phyloP scores from a whole-genome alignment of 2,113 vertebrate genomes.

The Triplophysa dalaica region DNA sequence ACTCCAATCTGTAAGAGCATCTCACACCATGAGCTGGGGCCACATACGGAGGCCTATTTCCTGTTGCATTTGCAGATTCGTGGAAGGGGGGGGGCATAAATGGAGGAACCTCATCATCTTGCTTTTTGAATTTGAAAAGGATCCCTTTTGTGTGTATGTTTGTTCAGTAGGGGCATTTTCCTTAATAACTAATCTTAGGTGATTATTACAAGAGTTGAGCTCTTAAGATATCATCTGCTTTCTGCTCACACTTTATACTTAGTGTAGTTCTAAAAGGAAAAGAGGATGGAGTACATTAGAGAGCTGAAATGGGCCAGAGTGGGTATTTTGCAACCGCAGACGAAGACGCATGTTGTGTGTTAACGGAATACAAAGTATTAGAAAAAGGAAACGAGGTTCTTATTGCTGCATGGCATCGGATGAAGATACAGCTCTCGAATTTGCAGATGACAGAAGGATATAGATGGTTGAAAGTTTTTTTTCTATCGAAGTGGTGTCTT shows the following conservation, averaged over 20 bases:
- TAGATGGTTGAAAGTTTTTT: not conserved
- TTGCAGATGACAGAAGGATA: constrained; percentile 13
- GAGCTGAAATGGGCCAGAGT: constrained; percentile 43
- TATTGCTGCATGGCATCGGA: not conserved
- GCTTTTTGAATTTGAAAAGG: constrained; percentile 47
- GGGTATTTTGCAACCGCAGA: constrained; percentile 33
- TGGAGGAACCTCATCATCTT: constrained; percentile 32
- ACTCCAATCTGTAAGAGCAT: constrained; percentile 33
- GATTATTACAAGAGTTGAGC: constrained; percentile 53
- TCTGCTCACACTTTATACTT: constrained; percentile 34
- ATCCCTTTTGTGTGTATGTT: constrained; percentile 43
- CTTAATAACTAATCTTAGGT: constrained; percentile 52
- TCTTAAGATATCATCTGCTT: constrained; percentile 29
- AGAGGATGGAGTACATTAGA: constrained; percentile 47
- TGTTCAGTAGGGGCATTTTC: constrained; percentile 43
- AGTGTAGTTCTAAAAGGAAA: constrained; percentile 27
- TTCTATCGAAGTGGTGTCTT: not conserved
- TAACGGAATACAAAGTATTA: constrained; percentile 16
- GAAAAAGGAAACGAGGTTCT: constrained; percentile 12
- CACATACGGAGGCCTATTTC: constrained; percentile 33
- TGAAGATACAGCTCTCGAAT: not conserved
- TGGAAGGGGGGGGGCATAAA: constrained; percentile 6
- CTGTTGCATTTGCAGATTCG: constrained; percentile 36
- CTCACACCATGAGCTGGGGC: constrained; percentile 38
- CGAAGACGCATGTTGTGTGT: constrained; percentile 31